Conservation (phyloP, 2,888 invertebrate species). For the Iselma pallidipennis region DNA sequence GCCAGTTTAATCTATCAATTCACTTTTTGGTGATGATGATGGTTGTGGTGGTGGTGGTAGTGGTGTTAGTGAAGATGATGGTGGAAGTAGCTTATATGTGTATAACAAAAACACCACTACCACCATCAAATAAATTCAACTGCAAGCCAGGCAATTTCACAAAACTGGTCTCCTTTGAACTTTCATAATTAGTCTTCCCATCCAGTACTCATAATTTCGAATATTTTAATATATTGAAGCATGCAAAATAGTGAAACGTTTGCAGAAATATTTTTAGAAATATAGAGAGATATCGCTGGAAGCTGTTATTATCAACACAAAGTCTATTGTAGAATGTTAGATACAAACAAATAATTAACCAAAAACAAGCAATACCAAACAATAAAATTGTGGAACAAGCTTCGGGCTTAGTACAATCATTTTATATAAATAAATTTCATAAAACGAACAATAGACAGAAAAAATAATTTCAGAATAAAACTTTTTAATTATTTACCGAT, state of each 20-base stretch:
- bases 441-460: no score
- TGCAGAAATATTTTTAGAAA: neutral
- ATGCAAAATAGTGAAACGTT: neutral
- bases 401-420: no score
- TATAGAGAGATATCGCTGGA: no score
- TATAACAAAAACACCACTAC: no score
- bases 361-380: neutral
- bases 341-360: neutral
- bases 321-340: neutral
- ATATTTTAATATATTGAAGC: neutral
- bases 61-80: no score
- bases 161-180: neutral
- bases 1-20: neutral
- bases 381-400: no score
- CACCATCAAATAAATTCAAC: neutral
- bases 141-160: neutral
- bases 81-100: no score
- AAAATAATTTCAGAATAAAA: no score
- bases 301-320: no score
- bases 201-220: neutral
- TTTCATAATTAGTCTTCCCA: neutral
- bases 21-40: neutral
- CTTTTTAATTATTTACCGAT: no score
- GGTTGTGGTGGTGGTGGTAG: no score
- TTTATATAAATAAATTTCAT: no score